Conservation (phyloP, 2,113 vertebrate species). For the Bostrychus sinensis region DNA sequence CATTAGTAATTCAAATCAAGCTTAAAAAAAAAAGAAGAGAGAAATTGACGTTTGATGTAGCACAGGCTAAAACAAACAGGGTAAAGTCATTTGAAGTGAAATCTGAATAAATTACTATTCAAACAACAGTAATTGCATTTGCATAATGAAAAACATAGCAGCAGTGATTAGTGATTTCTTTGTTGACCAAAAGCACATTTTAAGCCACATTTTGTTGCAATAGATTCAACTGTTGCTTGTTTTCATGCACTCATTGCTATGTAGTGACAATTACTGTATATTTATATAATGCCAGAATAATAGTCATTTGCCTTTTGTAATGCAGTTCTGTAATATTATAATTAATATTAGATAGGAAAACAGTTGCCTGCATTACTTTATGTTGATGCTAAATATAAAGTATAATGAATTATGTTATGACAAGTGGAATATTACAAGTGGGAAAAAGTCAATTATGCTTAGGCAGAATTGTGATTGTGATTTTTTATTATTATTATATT, state of each 20-base stretch:
- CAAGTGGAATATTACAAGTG: too few species aligned
- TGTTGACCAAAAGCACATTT: not conserved
- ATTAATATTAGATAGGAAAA: too few species aligned
- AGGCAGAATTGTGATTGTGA: too few species aligned
- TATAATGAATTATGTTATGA: too few species aligned
- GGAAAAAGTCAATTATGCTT: too few species aligned
- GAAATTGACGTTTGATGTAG: not conserved
- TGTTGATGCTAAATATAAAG: too few species aligned
- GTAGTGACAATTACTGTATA: too few species aligned
- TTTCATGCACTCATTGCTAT: not conserved
- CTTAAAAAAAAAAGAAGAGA: not conserved
- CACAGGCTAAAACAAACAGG: not conserved
- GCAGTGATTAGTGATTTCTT: not conserved
- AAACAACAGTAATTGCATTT: not conserved
- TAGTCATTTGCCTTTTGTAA: too few species aligned
- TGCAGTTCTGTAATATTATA: too few species aligned
- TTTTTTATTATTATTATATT: too few species aligned
- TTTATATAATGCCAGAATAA: too few species aligned
- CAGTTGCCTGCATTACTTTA: too few species aligned
- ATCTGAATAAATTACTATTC: not conserved
- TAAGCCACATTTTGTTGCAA: not conserved
- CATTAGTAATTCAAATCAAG: slow-evolving; percentile 5
- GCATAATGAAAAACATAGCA: slow-evolving; percentile 4
- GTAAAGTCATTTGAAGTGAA: slow-evolving; percentile 2
- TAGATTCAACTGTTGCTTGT: not conserved